phyloP scores from a whole-genome alignment of 2,113 vertebrate genomes.

The Limanda limanda region DNA sequence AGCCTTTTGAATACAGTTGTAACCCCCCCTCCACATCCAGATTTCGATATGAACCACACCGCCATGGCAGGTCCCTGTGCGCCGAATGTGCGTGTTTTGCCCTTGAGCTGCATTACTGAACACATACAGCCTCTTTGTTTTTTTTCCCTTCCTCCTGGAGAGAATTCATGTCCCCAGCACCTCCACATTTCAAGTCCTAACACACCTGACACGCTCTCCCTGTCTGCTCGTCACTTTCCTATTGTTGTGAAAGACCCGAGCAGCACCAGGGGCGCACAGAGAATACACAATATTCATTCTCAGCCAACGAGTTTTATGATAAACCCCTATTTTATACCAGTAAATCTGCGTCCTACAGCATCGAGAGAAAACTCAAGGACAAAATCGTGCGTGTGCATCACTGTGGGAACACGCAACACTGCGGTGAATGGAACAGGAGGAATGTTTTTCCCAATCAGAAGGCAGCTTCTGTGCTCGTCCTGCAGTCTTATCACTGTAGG shows the following conservation, averaged over 20 bases:
- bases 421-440: neutral
- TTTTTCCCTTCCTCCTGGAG: neutral
- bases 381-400: neutral
- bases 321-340: too few relatives aligned
- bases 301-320: too few relatives aligned
- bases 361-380: too few relatives aligned
- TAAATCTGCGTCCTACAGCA: too few relatives aligned
- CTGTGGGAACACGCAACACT: neutral
- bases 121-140: conserved; percentile 38
- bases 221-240: neutral
- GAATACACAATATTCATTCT: neutral
- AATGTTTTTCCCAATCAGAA: neutral
- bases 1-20: conserved; percentile 11
- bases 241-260: neutral
- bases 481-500: neutral
- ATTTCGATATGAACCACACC: conserved; percentile 30
- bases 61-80: conserved; percentile 19
- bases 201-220: neutral
- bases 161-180: conserved; percentile 12
- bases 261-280: neutral
- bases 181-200: neutral
- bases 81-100: conserved; percentile 6
- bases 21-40: neutral
- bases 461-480: neutral
- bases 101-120: conserved; percentile 44